phyloP scores from a whole-genome alignment of 2,797 vertebrate species.

The Falco naumanni region DNA sequence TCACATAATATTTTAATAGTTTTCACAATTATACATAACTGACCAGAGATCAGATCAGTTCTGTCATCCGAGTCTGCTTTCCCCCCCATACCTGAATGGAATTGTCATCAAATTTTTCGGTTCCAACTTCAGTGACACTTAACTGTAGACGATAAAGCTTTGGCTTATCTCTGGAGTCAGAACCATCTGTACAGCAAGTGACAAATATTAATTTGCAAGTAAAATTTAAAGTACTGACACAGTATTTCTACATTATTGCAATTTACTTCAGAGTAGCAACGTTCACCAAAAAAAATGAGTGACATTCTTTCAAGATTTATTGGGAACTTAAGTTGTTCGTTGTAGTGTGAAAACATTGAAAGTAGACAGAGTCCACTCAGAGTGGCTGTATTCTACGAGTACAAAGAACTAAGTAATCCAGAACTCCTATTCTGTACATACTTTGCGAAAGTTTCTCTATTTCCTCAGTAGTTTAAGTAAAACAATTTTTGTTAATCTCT shows the following conservation, averaged over 20 bases:
- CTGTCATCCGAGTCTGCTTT: not conserved
- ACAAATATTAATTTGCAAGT: not conserved
- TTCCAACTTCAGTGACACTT: slow-evolving; percentile 96
- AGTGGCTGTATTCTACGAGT: not conserved
- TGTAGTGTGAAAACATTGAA: not conserved
- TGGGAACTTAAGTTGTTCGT: not conserved
- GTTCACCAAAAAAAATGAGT: not conserved
- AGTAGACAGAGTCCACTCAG: not conserved
- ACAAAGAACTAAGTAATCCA: not conserved
- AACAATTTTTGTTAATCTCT: not conserved
- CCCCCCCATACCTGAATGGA: slow-evolving; percentile 89
- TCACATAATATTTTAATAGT: not conserved
- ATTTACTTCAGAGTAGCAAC: not conserved
- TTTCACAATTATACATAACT: not conserved
- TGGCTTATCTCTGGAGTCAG: slow-evolving; percentile 97
- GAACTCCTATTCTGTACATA: not conserved
- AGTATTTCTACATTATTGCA: not conserved
- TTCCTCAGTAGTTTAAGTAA: not conserved
- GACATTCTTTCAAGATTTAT: not conserved
- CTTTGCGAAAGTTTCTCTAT: not conserved
- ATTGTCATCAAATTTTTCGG: slow-evolving; percentile 90
- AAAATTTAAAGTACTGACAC: not conserved
- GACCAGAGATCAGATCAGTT: not conserved
- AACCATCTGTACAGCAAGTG: slow-evolving; percentile 85
- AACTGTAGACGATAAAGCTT: slow-evolving; percentile 97